Evolutionary conservation across 2,888 invertebrate species (phyloP), one percentile per base, ranked within the genome.

Genomic region (Pseudoips prasinana): DNA sequence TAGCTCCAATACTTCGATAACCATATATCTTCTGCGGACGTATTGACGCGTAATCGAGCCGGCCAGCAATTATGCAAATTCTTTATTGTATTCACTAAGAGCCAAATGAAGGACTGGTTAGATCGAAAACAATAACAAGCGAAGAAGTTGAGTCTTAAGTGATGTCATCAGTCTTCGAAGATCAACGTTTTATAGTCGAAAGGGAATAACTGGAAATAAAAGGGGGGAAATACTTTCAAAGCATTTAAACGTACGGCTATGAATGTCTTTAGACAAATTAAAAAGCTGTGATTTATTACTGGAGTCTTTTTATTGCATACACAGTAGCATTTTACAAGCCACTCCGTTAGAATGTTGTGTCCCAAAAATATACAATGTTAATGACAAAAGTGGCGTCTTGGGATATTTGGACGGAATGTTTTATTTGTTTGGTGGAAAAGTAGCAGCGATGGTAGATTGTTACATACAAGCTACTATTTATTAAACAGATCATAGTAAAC

Each of bases 231-330:
- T 70, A 64, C 70, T 71, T 67, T 65, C 68, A 66, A 60, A 68
- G 55, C 64, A 62, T 61, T n/a, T 53, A 66, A 71, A 73, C 59
- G 67, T 61, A 67, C 56, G 56, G 54, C 63, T 52, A 64, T 59
- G 64, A 66, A 74, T 64, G 74, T 68, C 71, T 68, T 63, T 62
- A 61, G 60, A 64, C 61, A 76, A 79, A 79, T 79, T 79, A 78
- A 78, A 81, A 69, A 55, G 62, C 64, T 60, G 69, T 75, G 75
- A 79, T 78, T 77, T 77, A 79, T 78, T 51, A 52, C 39, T 44
- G 36, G 47, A 50, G 45, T 35, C 46, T 38, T 63, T 49, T 55
- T 58, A 57, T 58, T 50, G 45, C 50, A 38, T 36, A 45, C 43
- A 38, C 32, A 49, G 59, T 58, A 61, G 58, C 58, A 48, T 49